phyloP scores from a whole-genome alignment of 2,888 invertebrate species.

The Anorthoa munda region DNA sequence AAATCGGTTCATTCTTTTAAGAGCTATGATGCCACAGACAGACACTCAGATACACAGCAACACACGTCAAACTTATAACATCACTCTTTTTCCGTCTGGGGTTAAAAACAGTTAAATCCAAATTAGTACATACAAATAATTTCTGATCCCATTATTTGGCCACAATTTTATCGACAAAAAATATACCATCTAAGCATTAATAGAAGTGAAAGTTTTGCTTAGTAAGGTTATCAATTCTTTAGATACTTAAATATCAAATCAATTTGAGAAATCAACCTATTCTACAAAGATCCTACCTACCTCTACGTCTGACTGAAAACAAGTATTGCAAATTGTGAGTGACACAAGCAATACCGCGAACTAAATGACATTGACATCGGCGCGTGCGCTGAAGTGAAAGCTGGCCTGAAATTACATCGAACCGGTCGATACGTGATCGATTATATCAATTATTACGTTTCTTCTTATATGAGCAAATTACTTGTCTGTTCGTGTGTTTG shows the following conservation, averaged over 20 bases:
- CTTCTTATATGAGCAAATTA: constrained; percentile 22
- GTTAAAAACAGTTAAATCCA: too few species aligned
- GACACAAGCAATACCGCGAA: constrained; percentile 32
- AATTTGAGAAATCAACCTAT: background rate
- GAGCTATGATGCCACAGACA: too few species aligned
- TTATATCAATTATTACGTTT: constrained; percentile 11
- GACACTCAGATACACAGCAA: too few species aligned
- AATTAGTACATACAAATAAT: too few species aligned
- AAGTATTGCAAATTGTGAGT: background rate
- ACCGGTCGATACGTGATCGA: constrained; percentile 33
- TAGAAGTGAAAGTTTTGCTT: background rate
- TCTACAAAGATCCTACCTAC: background rate
- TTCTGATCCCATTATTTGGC: too few species aligned
- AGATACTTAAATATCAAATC: background rate
- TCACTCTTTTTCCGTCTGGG: too few species aligned
- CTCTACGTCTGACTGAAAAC: background rate
- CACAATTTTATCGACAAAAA: too few species aligned
- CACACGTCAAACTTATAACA: too few species aligned
- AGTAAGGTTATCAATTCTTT: background rate
- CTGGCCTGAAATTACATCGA: constrained; percentile 39
- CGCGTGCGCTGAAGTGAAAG: constrained; percentile 61
- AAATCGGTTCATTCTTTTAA: too few species aligned
- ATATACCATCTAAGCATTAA: too few species aligned
- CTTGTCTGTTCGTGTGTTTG: constrained; percentile 24
- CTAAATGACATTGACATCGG: constrained; percentile 39